Evolutionary conservation across 2,113 vertebrate genomes (phyloP), one percentile per base, ranked within the genome.

Genomic region (Phainopepla nitens): DNA sequence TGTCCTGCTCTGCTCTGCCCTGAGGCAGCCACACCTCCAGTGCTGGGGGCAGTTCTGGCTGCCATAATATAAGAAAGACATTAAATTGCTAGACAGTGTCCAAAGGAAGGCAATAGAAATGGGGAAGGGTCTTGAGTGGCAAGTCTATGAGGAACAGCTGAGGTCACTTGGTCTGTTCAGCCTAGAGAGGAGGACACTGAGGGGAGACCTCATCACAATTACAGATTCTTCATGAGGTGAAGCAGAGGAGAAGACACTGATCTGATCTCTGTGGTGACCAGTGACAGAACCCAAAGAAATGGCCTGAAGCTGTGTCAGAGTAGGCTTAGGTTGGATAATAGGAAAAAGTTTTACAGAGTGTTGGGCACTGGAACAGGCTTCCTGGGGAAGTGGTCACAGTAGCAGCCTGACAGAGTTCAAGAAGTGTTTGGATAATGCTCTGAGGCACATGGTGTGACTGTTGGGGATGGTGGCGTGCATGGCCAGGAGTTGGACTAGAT

Each of bases 1-100:
- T 85, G 35, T 65, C 15, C 42, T 0, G 1, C 69, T 49, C 60
- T 65, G 50, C 42, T 49, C 35, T 65, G 82, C 1, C 0, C 15
- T 56, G 24, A 12, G 8, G 19, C 1, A 0, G 35, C 50, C n/a
- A n/a, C 60, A 15, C 6, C n/a, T 56, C 5, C 0, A 12, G 81
- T 45, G 7, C 28, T 64, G 22, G 23, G 28, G 4, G 10, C 2
- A 12, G 22, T 2, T 47, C 8, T 64, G 18, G 22, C 9, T 10
- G 18, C 7, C 28, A 39, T 2, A 62, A 10, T 19, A 9, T 27
- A 12, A 45, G 4, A 44, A 66, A 56, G 13, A 21, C 11, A 28
- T n/a, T 47, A 73, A 56, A 18, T 1, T 33, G 7, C 33, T 54
- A 9, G 21, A 29, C 7, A 56, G 6, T 7, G 2, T 45, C 47